These are phyloP conservation scores for Xerus rutilus DNA, from an alignment of 2,797 vertebrate genomes.

Conservation along the genomic window DNA sequence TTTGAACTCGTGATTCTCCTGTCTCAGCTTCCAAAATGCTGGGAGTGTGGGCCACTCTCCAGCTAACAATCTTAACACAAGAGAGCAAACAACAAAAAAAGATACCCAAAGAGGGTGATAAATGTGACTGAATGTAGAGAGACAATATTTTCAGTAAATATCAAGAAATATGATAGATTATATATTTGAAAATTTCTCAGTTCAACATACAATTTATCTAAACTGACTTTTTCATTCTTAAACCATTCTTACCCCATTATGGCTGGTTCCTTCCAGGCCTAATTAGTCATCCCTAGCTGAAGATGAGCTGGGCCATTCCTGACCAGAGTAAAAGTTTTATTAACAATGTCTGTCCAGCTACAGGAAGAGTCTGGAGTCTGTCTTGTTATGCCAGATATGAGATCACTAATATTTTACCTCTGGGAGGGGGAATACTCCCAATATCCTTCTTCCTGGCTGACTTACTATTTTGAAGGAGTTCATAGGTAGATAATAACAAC, in stretches of 20 bases:
- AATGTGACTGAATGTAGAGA: not conserved
- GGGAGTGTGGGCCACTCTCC: too few relatives aligned
- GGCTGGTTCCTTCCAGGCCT: not conserved
- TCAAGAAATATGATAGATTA: not conserved
- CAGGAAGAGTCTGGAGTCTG: not conserved
- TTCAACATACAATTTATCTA: not conserved
- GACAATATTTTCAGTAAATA: not conserved
- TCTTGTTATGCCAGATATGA: not conserved
- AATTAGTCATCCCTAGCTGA: not conserved
- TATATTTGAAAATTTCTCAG: not conserved
- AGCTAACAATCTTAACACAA: not conserved
- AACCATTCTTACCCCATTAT: not conserved
- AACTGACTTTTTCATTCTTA: not conserved
- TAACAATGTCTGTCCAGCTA: not conserved
- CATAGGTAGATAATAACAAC: not conserved
- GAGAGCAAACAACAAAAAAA: too few relatives aligned
- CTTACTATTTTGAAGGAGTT: constrained; percentile 4
- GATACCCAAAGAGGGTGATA: not conserved
- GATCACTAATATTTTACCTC: not conserved
- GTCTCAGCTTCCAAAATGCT: too few relatives aligned
- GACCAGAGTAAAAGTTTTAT: not conserved
- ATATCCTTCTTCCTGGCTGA: not conserved
- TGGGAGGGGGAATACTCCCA: not conserved
- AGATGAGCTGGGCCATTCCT: not conserved
- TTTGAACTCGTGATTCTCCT: too few relatives aligned